These are phyloP conservation scores for Whitmania pigra DNA, from an alignment of 1,140 invertebrate species.

Conservation along the genomic window DNA sequence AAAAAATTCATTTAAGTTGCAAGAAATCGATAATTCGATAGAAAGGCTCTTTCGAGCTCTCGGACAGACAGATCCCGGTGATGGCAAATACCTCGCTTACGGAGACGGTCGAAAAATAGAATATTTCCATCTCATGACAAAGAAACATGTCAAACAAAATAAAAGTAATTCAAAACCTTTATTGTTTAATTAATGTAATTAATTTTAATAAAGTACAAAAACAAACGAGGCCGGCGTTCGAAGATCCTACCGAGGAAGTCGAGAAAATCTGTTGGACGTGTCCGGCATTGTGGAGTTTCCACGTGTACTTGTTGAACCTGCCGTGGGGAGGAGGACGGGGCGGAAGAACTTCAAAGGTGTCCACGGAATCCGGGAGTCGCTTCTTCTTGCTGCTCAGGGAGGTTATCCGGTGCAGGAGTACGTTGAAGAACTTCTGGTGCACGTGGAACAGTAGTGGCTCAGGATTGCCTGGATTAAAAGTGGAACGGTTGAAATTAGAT, in stretches of 20 bases:
- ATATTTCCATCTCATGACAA: too few species aligned
- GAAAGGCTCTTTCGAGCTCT: not conserved
- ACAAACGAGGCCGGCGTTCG: not conserved
- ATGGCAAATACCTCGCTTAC: too few species aligned
- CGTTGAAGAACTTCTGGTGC: not conserved
- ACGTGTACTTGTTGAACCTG: not conserved
- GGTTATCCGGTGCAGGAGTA: not conserved
- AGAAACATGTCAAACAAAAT: not conserved
- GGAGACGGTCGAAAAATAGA: too few species aligned
- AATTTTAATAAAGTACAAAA: too few species aligned
- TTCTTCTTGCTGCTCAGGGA: constrained; percentile 1
- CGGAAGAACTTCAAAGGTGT: not conserved
- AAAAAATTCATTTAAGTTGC: not conserved
- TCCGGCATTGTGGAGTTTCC: not conserved
- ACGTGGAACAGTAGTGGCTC: not conserved
- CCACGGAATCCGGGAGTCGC: not conserved
- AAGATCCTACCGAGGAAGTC: not conserved
- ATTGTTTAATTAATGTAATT: too few species aligned
- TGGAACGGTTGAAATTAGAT: too few species aligned
- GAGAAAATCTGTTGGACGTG: constrained; percentile 9
- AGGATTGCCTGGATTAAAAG: not conserved
- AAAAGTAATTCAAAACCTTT: too few species aligned
- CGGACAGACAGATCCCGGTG: not conserved
- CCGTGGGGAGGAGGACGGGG: not conserved
- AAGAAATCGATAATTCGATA: not conserved